Conservation (phyloP, 2,797 vertebrate genomes). For the Pyrocephalus nanus region DNA sequence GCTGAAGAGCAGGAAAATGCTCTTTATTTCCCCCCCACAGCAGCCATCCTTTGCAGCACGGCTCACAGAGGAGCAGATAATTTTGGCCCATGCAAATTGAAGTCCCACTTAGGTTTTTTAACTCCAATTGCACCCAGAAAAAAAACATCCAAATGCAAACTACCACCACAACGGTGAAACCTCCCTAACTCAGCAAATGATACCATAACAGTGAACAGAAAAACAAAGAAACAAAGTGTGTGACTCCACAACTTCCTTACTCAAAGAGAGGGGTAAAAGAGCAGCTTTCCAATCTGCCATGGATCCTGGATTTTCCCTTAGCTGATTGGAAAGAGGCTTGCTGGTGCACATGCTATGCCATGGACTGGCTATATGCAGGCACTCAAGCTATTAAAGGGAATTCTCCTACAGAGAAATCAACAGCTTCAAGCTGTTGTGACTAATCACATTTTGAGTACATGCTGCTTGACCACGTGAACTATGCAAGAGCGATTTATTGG, state of each 20-base stretch:
- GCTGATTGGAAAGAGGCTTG: neutral
- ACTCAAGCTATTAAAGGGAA: neutral
- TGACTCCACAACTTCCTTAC: neutral
- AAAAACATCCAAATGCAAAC: neutral
- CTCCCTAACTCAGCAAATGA: neutral
- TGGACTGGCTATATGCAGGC: neutral
- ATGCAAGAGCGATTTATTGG: neutral
- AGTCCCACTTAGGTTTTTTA: neutral
- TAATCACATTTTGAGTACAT: neutral
- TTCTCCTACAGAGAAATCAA: neutral
- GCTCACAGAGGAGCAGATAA: neutral
- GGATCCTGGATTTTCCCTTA: neutral
- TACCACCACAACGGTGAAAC: neutral
- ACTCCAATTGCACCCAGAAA: neutral
- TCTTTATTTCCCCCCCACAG: neutral
- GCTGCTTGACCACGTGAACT: neutral
- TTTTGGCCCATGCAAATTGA: neutral
- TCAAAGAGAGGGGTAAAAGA: neutral
- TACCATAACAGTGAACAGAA: neutral
- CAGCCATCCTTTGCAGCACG: neutral
- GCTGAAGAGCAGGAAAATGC: neutral
- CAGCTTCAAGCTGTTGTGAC: conserved; percentile 7
- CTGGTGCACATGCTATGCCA: neutral
- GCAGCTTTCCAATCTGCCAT: neutral
- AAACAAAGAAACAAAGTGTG: neutral